Base-by-base conservation (phyloP, 2,888 invertebrate species). In the Athalia rosae region DNA sequence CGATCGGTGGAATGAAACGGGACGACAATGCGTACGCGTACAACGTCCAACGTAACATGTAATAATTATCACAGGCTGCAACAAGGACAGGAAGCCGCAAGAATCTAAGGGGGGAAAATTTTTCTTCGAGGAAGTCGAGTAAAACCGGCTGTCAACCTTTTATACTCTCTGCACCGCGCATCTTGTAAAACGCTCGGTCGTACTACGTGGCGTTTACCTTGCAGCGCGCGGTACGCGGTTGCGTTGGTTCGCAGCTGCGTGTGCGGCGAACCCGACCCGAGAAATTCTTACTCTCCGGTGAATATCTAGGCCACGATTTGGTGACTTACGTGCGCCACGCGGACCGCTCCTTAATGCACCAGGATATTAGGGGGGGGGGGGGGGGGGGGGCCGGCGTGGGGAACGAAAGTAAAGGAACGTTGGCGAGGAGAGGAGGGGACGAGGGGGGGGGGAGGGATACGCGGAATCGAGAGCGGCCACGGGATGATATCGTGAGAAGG, bases 261-360 rank as follows among this genome's bases (percentile, higher is more conserved):
- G 28, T 28, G 28, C 28, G 28, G 13, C 50, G n/a, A 74, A 59
- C 59, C 61, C 73, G 73, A 61, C 73, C 9, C 73, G 47, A 58
- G 56, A 61, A 74, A 74, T 61, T 67, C 61, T 74, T 47, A 74
- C 73, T 74, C 73, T 61, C 61, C 61, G 61, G 15, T 74, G 61
- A 53, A 74, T 74, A 74, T 74, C 73, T 74, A 61, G 73, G 73
- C 47, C 73, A 74, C 28, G 61, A 74, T 74, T 71, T 58, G 59
- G 6, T 59, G 59, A 59, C 59, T 59, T 59, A 59, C 13, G 15
- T 13, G 6, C 59, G 8, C 59, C 7, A 59, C 13, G 13, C 59
- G 13, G 7, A 28, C 28, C 28, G 28, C 28, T 71, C 15, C 71
- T 56, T 58, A 71, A 15, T 71, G 28, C 13, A 41, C 63, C 63